Base-by-base conservation (phyloP, 2,888 invertebrate genomes). In the Dioctria rufipes region DNA sequence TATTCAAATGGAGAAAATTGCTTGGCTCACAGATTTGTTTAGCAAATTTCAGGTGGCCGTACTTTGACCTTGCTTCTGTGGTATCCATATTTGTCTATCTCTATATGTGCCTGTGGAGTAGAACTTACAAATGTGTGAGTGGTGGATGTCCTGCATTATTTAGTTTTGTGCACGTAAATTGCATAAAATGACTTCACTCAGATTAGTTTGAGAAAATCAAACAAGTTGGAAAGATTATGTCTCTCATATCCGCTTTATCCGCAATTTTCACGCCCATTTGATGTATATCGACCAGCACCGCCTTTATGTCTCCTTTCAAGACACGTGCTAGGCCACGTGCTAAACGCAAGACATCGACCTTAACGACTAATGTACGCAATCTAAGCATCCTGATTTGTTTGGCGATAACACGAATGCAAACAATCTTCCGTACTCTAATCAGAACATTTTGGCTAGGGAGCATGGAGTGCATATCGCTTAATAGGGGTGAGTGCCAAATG, bases 181-280 rank as follows among this genome's bases (percentile, higher is more conserved):
- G 43, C 13, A 60, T 6, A 63, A 75, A 60, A 60, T 39, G 8
- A 60, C 60, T 43, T 60, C 3, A 60, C 51, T 49, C 42, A 60
- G 13, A 9, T 9, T 25, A 39, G 37, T 49, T 69, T 69, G 80
- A 46, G 80, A 80, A 69, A 80, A 80, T 71, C 69, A 80, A 80
- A 80, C 69, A 80, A 71, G 80, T 71, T 13, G 39, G 58, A n/a
- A 40, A 43, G 77, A 77, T 77, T 77, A 63, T 37, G 77, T 46
- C 61, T 49, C 40, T 46, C 39, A 73, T 43, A 79, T 79, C 67
- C 67, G 67, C 39, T 84, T 85, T 85, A 86, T 86, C 86, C 87
- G 85, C 86, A 87, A 87, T 87, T 87, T 87, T 87, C 87, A 87
- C 87, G 87, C 87, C 87, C 87, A 87, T 86, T 87, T 87, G 86